These are phyloP conservation scores for Speoplatyrhinus poulsoni DNA, from an alignment of 2,113 vertebrate genomes.

Conservation along the genomic window DNA sequence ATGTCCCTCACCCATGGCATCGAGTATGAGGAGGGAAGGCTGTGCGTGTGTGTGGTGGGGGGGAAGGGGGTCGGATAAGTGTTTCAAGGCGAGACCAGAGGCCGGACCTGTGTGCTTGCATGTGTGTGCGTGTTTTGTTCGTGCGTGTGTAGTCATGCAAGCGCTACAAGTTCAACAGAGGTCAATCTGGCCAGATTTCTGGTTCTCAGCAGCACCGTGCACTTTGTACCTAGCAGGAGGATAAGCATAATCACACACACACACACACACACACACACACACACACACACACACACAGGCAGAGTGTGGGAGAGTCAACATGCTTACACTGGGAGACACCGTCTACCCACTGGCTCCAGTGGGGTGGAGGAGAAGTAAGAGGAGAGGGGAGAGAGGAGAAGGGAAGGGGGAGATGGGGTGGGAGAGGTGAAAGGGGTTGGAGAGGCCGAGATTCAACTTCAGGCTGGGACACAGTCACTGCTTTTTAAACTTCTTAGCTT, in stretches of 20 bases:
- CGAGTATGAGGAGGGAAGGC: too few relatives aligned
- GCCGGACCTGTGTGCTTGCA: background rate
- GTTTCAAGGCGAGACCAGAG: constrained; percentile 20
- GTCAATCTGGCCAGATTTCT: constrained; percentile 33
- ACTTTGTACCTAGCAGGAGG: constrained; percentile 49
- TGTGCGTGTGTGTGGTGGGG: background rate
- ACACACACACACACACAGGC: constrained; percentile 40
- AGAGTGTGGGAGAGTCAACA: too few relatives aligned
- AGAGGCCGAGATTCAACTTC: background rate
- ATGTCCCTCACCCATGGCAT: too few relatives aligned
- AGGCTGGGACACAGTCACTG: background rate
- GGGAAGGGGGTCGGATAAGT: constrained; percentile 28
- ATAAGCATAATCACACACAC: background rate
- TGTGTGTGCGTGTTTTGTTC: constrained; percentile 35
- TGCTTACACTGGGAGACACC: too few relatives aligned
- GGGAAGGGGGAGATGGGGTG: background rate
- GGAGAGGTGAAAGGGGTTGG: background rate
- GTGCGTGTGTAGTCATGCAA: background rate
- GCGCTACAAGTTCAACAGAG: constrained; percentile 28
- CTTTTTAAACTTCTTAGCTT: too few relatives aligned
- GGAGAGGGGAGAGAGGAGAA: background rate
- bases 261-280: constrained; percentile 23
- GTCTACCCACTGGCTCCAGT: background rate
- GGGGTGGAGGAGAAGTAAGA: background rate
- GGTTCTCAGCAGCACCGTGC: constrained; percentile 33